Conservation (phyloP, 1,140 invertebrate species). For the Drosophila kepulauana region DNA sequence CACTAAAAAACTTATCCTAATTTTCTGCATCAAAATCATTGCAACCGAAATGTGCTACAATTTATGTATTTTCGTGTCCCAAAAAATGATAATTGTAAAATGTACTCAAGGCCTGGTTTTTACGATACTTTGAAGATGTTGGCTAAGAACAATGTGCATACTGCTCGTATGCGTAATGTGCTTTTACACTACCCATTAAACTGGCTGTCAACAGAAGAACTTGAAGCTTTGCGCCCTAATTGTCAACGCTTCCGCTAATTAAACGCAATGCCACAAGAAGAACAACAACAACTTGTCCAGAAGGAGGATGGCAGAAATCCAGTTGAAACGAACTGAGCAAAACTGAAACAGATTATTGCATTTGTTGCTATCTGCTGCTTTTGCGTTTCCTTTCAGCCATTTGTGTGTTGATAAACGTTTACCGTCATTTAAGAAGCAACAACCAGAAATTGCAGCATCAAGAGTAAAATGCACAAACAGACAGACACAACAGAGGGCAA, state of each 20-base stretch:
- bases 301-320: neutral
- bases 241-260: slow-evolving; percentile 71
- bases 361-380: slow-evolving; percentile 40
- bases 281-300: slow-evolving; percentile 2
- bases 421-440: slow-evolving; percentile 70
- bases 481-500: neutral
- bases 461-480: slow-evolving; percentile 39
- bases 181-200: neutral
- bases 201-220: neutral
- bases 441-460: slow-evolving; percentile 44
- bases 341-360: slow-evolving; percentile 67
- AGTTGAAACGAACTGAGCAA: slow-evolving; percentile 5
- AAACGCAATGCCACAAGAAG: slow-evolving; percentile 36
- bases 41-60: neutral
- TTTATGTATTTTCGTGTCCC: slow-evolving; percentile 53
- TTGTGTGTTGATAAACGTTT: slow-evolving; percentile 77
- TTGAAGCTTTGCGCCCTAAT: slow-evolving; percentile 56
- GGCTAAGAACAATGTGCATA: neutral
- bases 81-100: slow-evolving; percentile 30
- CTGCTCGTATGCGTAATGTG: slow-evolving; percentile 49
- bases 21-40: slow-evolving; percentile 40
- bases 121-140: slow-evolving; percentile 12
- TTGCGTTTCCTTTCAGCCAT: slow-evolving; percentile 3
- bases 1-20: slow-evolving; percentile 50
- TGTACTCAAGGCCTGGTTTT: slow-evolving; percentile 3